Conservation (phyloP, 2,888 invertebrate species). For the Melanotus villosus region DNA sequence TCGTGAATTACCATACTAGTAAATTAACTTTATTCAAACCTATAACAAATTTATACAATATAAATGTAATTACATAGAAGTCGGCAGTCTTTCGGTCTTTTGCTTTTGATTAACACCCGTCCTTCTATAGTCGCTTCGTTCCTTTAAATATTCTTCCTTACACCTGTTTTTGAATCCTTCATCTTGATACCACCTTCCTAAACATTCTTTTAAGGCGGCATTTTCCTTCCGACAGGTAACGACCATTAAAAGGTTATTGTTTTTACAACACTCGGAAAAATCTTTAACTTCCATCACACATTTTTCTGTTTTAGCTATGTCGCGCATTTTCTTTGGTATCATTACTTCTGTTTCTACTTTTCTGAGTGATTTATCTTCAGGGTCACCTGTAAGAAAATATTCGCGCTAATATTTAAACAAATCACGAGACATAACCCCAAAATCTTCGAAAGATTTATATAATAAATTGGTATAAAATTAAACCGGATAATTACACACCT, state of each 20-base stretch:
- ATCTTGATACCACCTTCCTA: constrained; percentile 83
- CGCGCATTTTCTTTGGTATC: constrained; percentile 91
- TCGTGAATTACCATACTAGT: constrained; percentile 3
- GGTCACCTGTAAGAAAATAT: constrained; percentile 78
- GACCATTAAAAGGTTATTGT: constrained; percentile 78
- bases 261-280: constrained; percentile 78
- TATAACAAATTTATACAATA: constrained; percentile 14
- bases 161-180: constrained; percentile 82
- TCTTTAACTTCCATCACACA: constrained; percentile 82
- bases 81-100: constrained; percentile 45
- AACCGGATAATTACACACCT: constrained; percentile 69
- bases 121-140: constrained; percentile 85
- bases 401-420: background rate
- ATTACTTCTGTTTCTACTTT: constrained; percentile 91
- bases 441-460: background rate
- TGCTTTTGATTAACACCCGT: constrained; percentile 81
- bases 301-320: constrained; percentile 84
- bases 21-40: background rate
- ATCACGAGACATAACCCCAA: background rate
- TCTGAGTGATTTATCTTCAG: constrained; percentile 84
- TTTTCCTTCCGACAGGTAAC: constrained; percentile 83
- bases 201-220: constrained; percentile 77
- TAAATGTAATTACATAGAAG: constrained; percentile 37
- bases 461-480: no score
- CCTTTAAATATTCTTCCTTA: constrained; percentile 83